Base-by-base conservation (phyloP, 2,113 vertebrate genomes). In the Morone saxatilis region DNA sequence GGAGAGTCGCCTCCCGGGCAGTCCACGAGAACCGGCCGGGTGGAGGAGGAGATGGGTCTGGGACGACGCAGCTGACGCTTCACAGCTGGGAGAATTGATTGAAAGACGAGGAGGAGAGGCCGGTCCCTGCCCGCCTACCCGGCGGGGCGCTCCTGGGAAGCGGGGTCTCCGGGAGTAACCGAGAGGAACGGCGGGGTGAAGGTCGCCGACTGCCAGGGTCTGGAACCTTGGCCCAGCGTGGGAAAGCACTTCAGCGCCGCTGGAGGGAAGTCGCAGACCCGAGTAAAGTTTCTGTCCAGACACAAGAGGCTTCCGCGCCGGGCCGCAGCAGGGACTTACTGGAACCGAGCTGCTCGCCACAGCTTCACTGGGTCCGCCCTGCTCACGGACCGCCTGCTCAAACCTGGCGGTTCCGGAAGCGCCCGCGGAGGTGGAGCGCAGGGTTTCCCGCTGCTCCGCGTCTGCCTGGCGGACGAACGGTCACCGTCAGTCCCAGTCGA, bases 121-220 rank as follows among this genome's bases (percentile, higher is more conserved):
- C 79, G 68, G 47, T 95, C 95, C 17, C 91, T 95, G 77, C 94
- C 95, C 11, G 93, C 94, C 0, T 93, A 71, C 86, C 88, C 87
- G 1, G 93, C 72, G 8, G 81, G 8, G 81, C 74, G 6, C 89
- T 94, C 50, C 90, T 89, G 43, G 82, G n/a, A n/a, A n/a, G 75
- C 51, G 86, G 76, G 0, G 47, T 60, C 0, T 5, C 38, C 7
- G 86, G 56, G 2, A 17, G 82, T 2, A 91, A 92, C 86, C 86
- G 95, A 92, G 76, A 94, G 96, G 82, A 98, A 98, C n/a, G n/a
- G 92, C 93, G 95, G 95, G 22, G 97, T 99, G 19, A 96, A 96
- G 91, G 98, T 99, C 87, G 98, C 97, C 0, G 98, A 99, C 92
- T 87, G n/a, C 97, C 0, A 38, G 89, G 98, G 97, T 1, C 92